These are phyloP conservation scores for Achroia grisella DNA, from an alignment of 1,140 invertebrate species.

Conservation along the genomic window DNA sequence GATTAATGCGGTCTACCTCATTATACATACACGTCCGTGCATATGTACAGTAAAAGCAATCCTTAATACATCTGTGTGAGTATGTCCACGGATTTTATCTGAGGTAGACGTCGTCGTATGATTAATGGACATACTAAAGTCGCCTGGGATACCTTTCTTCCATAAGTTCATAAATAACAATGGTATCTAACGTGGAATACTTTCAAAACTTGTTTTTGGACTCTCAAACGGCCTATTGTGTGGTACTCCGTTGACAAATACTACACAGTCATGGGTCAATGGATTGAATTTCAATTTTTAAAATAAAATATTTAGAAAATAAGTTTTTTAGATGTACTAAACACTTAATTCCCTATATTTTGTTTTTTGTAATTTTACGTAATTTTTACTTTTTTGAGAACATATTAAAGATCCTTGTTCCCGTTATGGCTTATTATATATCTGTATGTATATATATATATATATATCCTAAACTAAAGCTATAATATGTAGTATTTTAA, in stretches of 20 bases:
- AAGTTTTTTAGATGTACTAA: no score
- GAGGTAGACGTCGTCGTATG: slow-evolving; percentile 44
- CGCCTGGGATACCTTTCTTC: slow-evolving; percentile 52
- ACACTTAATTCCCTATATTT: no score
- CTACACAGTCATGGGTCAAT: slow-evolving; percentile 5
- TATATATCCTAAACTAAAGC: no score
- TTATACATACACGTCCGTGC: slow-evolving; percentile 13
- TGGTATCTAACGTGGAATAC: slow-evolving; percentile 37
- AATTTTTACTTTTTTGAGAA: no score
- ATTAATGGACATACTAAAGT: slow-evolving; percentile 57
- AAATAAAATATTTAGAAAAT: no score
- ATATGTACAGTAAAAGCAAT: slow-evolving; percentile 13
- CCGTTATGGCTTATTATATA: no score
- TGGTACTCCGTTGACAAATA: slow-evolving; percentile 14
- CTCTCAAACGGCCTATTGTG: slow-evolving; percentile 18
- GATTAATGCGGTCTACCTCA: slow-evolving; percentile 34
- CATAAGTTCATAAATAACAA: slow-evolving; percentile 52
- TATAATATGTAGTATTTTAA: no score
- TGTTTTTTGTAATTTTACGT: no score
- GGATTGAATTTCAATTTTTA: slow-evolving; percentile 7
- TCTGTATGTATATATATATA: no score
- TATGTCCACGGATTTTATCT: slow-evolving; percentile 49
- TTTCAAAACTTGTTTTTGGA: slow-evolving; percentile 42
- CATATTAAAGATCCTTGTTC: no score
- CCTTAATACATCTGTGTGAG: slow-evolving; percentile 15